A percentile compares a stretch with the other conserved stretches of the same genome.
These are phyloP conservation scores for Pavo muticus DNA, from an alignment of 2,113 vertebrate species.

Conservation along the genomic window DNA sequence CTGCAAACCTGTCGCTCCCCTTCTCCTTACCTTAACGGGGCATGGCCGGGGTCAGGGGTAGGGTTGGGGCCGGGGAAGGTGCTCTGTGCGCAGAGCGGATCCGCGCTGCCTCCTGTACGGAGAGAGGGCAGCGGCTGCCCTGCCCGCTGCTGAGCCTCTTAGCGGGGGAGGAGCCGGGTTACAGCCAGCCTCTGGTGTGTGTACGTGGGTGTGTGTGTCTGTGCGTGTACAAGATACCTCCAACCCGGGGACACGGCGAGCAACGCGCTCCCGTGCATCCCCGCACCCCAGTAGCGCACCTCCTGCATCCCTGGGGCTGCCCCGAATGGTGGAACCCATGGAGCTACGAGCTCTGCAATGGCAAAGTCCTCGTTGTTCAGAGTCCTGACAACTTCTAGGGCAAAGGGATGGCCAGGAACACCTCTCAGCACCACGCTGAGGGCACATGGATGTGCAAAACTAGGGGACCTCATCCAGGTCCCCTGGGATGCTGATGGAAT, in stretches of 20 bases:
- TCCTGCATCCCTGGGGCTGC: not conserved
- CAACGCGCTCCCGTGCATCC: not conserved
- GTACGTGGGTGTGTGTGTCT: accelerated
- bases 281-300: accelerated
- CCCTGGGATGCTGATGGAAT: not conserved
- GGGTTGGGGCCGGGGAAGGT: not conserved
- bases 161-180: conserved; percentile 54
- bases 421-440: not conserved
- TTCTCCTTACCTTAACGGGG: conserved; percentile 25
- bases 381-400: not conserved
- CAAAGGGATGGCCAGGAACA: not conserved
- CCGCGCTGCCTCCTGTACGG: not conserved
- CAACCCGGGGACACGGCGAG: accelerated
- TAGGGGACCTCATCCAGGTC: accelerated
- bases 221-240: accelerated
- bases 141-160: conserved; percentile 32
- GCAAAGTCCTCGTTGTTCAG: not conserved
- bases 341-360: accelerated
- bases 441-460: not conserved
- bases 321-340: accelerated
- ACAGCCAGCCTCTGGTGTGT: not conserved
- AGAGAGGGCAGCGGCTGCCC: conserved; percentile 41
- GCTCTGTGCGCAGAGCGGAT: not conserved
- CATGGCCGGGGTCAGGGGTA: not conserved
- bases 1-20: accelerated